Evolutionary conservation across 2,797 vertebrate species (phyloP).

Genomic region (Falco rusticolus): DNA sequence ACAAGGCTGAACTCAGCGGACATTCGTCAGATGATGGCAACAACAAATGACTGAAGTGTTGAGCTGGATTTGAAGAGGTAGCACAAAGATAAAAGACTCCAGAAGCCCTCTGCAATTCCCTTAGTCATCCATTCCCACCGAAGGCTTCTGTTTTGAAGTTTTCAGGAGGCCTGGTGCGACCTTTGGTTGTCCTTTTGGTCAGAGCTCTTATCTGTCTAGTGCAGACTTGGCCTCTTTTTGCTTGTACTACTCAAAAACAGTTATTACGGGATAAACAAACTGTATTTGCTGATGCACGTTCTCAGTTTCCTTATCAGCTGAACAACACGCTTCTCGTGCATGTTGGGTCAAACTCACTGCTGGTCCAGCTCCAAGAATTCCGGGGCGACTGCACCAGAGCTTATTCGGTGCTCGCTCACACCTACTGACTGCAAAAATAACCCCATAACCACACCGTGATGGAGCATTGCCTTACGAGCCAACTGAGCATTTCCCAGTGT

Average conservation of each 20-base stretch:
- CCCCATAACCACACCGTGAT: not conserved
- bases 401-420: accelerated
- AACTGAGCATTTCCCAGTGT: accelerated
- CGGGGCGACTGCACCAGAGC: not conserved
- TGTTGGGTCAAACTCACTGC: not conserved
- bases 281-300: constrained; percentile 33
- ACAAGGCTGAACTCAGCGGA: not conserved
- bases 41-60: not conserved
- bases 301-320: constrained; percentile 52
- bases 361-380: constrained; percentile 50
- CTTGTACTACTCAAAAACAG: not conserved
- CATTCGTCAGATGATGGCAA: not conserved
- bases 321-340: not conserved
- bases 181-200: constrained; percentile 36
- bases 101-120: constrained; percentile 39
- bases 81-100: constrained; percentile 20
- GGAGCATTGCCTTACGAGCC: not conserved
- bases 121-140: constrained; percentile 60
- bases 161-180: not conserved
- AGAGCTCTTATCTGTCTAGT: constrained; percentile 54
- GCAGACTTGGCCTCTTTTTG: not conserved
- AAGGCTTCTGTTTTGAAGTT: constrained; percentile 51
- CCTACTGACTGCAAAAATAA: not conserved
- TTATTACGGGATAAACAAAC: constrained; percentile 35
- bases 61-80: constrained; percentile 29